Evolutionary conservation across 2,888 invertebrate species (phyloP).

Genomic region (Tetramorium bicarinatum): DNA sequence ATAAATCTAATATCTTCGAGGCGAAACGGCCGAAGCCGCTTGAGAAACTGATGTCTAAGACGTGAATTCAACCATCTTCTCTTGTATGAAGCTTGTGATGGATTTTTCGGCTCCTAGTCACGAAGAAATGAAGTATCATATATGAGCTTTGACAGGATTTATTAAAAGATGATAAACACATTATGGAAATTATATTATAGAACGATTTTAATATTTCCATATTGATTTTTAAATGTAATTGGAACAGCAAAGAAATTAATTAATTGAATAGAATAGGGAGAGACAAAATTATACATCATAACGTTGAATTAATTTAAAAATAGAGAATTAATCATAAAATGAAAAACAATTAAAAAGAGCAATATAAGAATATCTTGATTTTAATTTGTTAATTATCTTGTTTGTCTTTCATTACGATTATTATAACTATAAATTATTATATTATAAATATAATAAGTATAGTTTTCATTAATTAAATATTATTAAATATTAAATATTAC

Average conservation of each 20-base stretch:
- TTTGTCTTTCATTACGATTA: not conserved
- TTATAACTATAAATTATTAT: no score
- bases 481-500: not conserved
- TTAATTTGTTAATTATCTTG: not conserved
- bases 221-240: slow-evolving; percentile 3
- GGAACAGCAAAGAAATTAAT: not conserved
- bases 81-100: slow-evolving; percentile 30
- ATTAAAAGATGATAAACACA: slow-evolving; percentile 10
- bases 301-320: not conserved
- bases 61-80: slow-evolving; percentile 38
- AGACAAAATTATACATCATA: not conserved
- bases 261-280: not conserved
- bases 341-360: not conserved
- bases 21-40: slow-evolving; percentile 72
- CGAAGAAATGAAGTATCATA: slow-evolving; percentile 8
- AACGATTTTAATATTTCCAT: not conserved
- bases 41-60: slow-evolving; percentile 62
- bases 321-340: not conserved
- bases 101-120: slow-evolving; percentile 25
- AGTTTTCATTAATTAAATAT: not conserved
- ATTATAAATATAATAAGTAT: no score
- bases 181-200: not conserved
- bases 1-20: slow-evolving; percentile 84
- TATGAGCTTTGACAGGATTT: slow-evolving; percentile 1
- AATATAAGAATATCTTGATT: not conserved